phyloP scores from a whole-genome alignment of 2,888 invertebrate species.

The Coelopa pilipes region DNA sequence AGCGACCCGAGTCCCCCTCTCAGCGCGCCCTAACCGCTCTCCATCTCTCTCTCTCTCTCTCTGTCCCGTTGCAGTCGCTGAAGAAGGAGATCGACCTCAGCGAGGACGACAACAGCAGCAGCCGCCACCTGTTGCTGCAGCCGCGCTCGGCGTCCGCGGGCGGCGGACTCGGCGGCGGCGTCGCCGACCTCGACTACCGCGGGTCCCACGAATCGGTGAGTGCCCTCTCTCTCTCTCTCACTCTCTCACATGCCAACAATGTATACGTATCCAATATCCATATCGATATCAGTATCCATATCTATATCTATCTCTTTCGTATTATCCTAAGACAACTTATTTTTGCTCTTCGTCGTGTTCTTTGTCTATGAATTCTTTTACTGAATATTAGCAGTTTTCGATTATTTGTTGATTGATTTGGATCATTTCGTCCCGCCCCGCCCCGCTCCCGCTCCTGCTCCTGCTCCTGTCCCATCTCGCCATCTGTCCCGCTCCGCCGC shows the following conservation, averaged over 20 bases:
- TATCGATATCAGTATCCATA: slow-evolving; percentile 34
- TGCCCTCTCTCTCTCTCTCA: slow-evolving; percentile 53
- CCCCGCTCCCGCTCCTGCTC: too few species aligned
- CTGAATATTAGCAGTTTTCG: slow-evolving; percentile 31
- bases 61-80: slow-evolving; percentile 73
- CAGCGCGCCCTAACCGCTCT: not conserved
- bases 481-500: too few species aligned
- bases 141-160: slow-evolving; percentile 72
- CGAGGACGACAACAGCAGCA: slow-evolving; percentile 72
- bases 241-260: slow-evolving; percentile 36
- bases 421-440: too few species aligned
- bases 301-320: slow-evolving; percentile 29
- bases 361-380: slow-evolving; percentile 63
- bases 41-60: slow-evolving; percentile 30
- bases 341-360: slow-evolving; percentile 66
- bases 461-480: too few species aligned
- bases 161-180: slow-evolving; percentile 68
- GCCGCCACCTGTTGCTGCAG: slow-evolving; percentile 61
- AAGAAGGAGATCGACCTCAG: slow-evolving; percentile 90
- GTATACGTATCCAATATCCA: slow-evolving; percentile 24
- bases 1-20: slow-evolving; percentile 55
- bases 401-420: slow-evolving; percentile 32
- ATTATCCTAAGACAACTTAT: slow-evolving; percentile 46
- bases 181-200: slow-evolving; percentile 82
- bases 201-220: slow-evolving; percentile 87